Conservation (phyloP, 2,797 vertebrate genomes). For the Xyrichtys novacula region DNA sequence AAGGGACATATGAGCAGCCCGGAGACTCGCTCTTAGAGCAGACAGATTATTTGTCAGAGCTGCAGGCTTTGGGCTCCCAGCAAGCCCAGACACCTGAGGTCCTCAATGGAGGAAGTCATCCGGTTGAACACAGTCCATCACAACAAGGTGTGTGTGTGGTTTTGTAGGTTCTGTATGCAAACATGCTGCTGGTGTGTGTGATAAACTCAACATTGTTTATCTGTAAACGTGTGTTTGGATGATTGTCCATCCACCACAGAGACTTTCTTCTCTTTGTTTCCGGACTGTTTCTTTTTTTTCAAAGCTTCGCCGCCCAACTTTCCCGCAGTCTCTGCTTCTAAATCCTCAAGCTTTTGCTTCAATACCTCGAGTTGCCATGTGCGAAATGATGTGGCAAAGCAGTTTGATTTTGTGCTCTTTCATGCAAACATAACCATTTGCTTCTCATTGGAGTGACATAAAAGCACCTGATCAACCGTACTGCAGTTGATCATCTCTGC, state of each 20-base stretch:
- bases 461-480: slow-evolving; percentile 68
- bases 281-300: slow-evolving; percentile 39
- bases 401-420: slow-evolving; percentile 70
- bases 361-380: slow-evolving; percentile 41
- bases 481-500: slow-evolving; percentile 68
- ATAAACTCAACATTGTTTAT: neutral
- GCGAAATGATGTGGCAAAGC: slow-evolving; percentile 51
- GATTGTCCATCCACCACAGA: slow-evolving; percentile 27
- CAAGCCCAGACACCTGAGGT: slow-evolving; percentile 81
- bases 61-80: slow-evolving; percentile 77
- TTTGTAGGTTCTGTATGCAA: slow-evolving; percentile 31
- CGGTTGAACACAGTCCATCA: slow-evolving; percentile 71
- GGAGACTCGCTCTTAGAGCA: slow-evolving; percentile 76
- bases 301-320: slow-evolving; percentile 59
- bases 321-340: slow-evolving; percentile 61
- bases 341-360: slow-evolving; percentile 64
- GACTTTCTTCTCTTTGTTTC: slow-evolving; percentile 30
- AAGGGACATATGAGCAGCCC: slow-evolving; percentile 68
- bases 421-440: slow-evolving; percentile 73
- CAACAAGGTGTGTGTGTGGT: slow-evolving; percentile 80
- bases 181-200: slow-evolving; percentile 3
- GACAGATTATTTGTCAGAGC: slow-evolving; percentile 79
- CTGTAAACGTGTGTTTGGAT: neutral
- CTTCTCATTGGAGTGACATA: slow-evolving; percentile 67
- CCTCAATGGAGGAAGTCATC: slow-evolving; percentile 84